Evolutionary conservation across 2,888 invertebrate species (phyloP), one percentile per base, ranked within the genome.

Genomic region (Ptycholaimellus sp.): DNA sequence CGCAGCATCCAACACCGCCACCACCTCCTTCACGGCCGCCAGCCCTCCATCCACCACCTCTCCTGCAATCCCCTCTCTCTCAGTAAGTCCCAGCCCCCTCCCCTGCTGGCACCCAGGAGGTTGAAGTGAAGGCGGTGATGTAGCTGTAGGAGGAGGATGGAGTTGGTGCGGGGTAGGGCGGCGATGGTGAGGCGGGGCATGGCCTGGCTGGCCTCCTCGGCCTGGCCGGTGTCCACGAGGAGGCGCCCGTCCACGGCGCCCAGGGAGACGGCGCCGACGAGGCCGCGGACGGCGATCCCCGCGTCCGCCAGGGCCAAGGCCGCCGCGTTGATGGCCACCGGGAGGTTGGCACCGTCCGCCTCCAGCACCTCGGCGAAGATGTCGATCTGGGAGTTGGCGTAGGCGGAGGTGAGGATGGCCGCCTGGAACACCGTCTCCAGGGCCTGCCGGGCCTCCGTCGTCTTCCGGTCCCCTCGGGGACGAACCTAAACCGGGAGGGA

Each of bases 271-370:
- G 85, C 81, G 50, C 79, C 74, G 1, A 83, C 78, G 56, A 80
- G 80, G 56, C 93, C 90, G 51, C 76, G 76, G 36, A 96, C 68
- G 1, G 87, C 46, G 19, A 96, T 79, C 1, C 85, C 93, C 21
- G 96, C 96, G 63, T 99, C 90, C 2, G 90, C 74, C 1, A 99
- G 63, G 0, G 93, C 96, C 30, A 99, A 64, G 0, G 85, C 85
- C 0, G 85, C 81, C 1, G 87, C 90, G 64, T 99, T 96, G 11
- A 99, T 76, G 49, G 82, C 76, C 1, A 80, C 78, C 46, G 82
- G 79, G 60, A 78, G 76, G 48, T 79, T 77, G 23, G 85, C 81
- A 4, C 93, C 93, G 61, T 96, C 93, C 1, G 81, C 76, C 68
- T 80, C 46, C 31, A 47, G 40, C 39, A 87, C 79, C 69, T 90